Evolutionary conservation across 2,113 vertebrate species (phyloP).

Genomic region (Perca flavescens): DNA sequence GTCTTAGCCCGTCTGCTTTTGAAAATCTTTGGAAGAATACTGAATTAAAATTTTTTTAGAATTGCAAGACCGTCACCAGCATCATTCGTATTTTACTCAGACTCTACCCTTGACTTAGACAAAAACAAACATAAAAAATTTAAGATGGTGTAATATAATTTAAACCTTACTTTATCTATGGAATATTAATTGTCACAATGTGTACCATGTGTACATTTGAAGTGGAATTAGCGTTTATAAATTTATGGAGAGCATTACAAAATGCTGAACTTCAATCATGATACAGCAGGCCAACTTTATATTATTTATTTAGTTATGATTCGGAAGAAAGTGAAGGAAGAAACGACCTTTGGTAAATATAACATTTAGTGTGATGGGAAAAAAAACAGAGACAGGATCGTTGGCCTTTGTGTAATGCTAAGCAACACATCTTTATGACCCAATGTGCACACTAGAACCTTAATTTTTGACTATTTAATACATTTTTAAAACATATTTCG

Average conservation of each 20-base stretch:
- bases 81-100: background rate
- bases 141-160: background rate
- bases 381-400: background rate
- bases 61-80: background rate
- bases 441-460: background rate
- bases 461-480: background rate
- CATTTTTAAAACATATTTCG: background rate
- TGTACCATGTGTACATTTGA: background rate
- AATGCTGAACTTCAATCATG: background rate
- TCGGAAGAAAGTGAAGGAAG: background rate
- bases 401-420: background rate
- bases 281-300: background rate
- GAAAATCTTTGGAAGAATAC: background rate
- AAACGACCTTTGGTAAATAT: background rate
- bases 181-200: background rate
- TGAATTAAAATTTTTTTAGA: background rate
- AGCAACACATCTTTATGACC: background rate
- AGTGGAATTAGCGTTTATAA: background rate
- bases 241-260: background rate
- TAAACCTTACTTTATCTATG: background rate
- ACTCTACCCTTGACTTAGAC: background rate
- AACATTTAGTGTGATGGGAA: background rate
- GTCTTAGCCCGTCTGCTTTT: conserved; percentile 21
- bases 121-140: background rate
- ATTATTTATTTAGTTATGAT: background rate